A percentile compares a stretch with the other conserved stretches of the same genome.
These are phyloP conservation scores for Conops quadrifasciatus DNA, from an alignment of 2,888 invertebrate species.

Conservation along the genomic window DNA sequence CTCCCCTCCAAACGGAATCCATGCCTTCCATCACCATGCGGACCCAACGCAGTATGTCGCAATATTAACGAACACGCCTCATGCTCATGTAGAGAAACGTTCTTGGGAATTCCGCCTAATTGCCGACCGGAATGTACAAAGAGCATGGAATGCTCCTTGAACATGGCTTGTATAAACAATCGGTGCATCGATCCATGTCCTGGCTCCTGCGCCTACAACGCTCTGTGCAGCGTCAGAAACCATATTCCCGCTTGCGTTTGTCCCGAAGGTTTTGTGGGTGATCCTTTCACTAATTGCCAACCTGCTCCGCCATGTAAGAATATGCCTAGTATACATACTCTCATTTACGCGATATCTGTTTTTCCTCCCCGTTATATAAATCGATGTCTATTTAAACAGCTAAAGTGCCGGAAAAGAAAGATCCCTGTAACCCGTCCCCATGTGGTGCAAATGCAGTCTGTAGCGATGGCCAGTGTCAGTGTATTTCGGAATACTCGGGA, in stretches of 20 bases:
- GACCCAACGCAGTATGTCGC: constrained; percentile 74
- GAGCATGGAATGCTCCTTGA: constrained; percentile 78
- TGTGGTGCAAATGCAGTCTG: constrained; percentile 78
- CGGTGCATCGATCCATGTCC: constrained; percentile 83
- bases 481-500: constrained; percentile 75
- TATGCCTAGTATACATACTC: not conserved
- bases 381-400: constrained; percentile 39
- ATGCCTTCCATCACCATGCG: constrained; percentile 74
- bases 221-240: constrained; percentile 73
- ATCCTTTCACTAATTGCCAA: constrained; percentile 73
- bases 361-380: not conserved
- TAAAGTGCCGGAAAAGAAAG: constrained; percentile 53
- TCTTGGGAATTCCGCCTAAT: constrained; percentile 76
- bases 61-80: constrained; percentile 70
- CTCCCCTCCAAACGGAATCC: constrained; percentile 65
- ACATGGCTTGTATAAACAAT: constrained; percentile 79
- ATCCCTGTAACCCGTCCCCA: constrained; percentile 72
- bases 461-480: constrained; percentile 74
- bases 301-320: constrained; percentile 66
- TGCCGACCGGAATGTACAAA: constrained; percentile 77
- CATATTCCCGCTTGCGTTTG: constrained; percentile 81
- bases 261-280: constrained; percentile 75
- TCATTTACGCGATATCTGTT: constrained; percentile 3
- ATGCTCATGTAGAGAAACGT: constrained; percentile 73
- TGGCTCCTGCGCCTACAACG: constrained; percentile 76